phyloP scores from a whole-genome alignment of 2,888 invertebrate genomes.

The Neoitamus cyanurus region DNA sequence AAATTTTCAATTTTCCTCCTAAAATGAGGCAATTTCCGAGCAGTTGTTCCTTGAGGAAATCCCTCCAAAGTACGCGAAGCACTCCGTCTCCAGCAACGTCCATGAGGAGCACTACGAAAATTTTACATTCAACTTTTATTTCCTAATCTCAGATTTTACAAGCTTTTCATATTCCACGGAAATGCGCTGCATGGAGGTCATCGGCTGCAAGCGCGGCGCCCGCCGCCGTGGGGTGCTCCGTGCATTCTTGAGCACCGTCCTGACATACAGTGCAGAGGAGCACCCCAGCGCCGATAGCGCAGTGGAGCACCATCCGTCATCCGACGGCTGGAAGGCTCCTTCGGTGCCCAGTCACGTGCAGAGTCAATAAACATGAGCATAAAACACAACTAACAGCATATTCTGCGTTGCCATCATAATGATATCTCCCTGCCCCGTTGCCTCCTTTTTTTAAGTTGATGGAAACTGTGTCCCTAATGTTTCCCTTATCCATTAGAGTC shows the following conservation, averaged over 20 bases:
- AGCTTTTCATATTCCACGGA: background rate
- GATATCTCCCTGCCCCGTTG: background rate
- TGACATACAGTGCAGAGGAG: too few species aligned
- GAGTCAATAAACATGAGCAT: conserved; percentile 29
- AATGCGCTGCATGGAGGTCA: background rate
- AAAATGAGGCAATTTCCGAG: background rate
- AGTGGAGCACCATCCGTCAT: background rate
- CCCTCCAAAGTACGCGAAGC: background rate
- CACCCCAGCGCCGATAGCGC: background rate
- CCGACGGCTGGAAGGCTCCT: background rate
- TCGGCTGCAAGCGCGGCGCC: background rate
- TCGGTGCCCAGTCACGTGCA: background rate
- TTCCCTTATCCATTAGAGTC: conserved; percentile 30
- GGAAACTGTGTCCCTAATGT: conserved; percentile 10
- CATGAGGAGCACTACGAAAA: background rate
- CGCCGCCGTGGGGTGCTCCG: background rate
- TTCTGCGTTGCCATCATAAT: conserved; percentile 6
- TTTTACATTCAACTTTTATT: conserved; percentile 24
- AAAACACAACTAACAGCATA: conserved; percentile 25
- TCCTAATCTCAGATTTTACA: conserved; percentile 1
- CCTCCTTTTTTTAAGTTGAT: background rate
- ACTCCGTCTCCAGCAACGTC: background rate
- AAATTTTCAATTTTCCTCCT: background rate
- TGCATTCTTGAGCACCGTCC: background rate
- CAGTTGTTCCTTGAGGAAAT: background rate